phyloP scores from a whole-genome alignment of 2,888 invertebrate species.

The Sinelater perroti region DNA sequence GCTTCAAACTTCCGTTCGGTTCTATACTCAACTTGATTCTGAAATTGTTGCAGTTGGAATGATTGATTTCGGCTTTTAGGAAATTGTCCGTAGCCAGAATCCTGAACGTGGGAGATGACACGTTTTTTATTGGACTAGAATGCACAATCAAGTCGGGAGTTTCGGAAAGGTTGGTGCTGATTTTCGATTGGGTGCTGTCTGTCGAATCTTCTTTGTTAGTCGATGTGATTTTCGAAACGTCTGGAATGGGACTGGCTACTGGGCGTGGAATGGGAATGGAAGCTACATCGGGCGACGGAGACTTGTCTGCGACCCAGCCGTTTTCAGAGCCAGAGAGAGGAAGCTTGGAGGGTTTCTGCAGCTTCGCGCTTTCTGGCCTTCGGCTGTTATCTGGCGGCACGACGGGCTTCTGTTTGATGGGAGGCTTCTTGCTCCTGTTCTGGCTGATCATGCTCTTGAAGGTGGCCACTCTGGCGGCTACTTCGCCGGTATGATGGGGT shows the following conservation, averaged over 20 bases:
- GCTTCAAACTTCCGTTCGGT: constrained; percentile 26
- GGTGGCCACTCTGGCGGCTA: constrained; percentile 71
- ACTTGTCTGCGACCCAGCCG: constrained; percentile 28
- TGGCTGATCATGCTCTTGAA: constrained; percentile 71
- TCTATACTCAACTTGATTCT: constrained; percentile 30
- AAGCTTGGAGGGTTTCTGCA: constrained; percentile 23
- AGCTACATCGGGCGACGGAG: constrained; percentile 26
- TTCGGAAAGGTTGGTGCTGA: constrained; percentile 52
- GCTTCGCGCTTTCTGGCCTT: constrained; percentile 28
- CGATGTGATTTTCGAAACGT: constrained; percentile 53
- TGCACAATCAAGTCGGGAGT: constrained; percentile 64
- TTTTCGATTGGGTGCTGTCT: constrained; percentile 39
- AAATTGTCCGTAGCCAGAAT: constrained; percentile 39
- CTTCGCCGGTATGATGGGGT: constrained; percentile 67
- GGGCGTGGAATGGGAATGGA: constrained; percentile 1
- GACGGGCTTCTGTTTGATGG: constrained; percentile 60
- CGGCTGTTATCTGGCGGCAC: constrained; percentile 50
- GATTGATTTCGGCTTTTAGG: constrained; percentile 39
- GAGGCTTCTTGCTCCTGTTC: constrained; percentile 60
- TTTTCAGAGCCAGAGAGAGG: constrained; percentile 15
- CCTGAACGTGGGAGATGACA: constrained; percentile 32
- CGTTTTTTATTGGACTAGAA: constrained; percentile 49
- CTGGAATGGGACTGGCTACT: constrained; percentile 55
- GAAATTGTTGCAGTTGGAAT: constrained; percentile 34
- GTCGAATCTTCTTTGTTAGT: constrained; percentile 35